phyloP scores from a whole-genome alignment of 2,888 invertebrate genomes.

The Diarsia dahlii region DNA sequence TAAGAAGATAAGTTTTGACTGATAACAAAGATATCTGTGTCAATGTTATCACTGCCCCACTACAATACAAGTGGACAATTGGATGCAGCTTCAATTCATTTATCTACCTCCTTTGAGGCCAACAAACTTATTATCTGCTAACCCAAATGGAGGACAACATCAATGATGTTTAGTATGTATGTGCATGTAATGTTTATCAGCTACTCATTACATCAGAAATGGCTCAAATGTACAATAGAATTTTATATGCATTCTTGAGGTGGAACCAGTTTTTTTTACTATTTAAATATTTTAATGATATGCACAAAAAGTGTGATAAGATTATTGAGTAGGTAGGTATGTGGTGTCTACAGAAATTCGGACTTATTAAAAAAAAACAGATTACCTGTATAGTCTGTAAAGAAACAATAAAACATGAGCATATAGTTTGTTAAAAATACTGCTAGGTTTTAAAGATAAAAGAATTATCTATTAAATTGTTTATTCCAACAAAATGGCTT shows the following conservation, averaged over 20 bases:
- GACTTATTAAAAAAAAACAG: background rate
- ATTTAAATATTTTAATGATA: constrained; percentile 1
- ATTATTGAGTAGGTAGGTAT: constrained; percentile 12
- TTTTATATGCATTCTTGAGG: background rate
- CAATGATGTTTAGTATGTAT: constrained; percentile 16
- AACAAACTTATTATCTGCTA: constrained; percentile 63
- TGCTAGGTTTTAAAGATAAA: background rate
- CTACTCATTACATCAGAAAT: constrained; percentile 6
- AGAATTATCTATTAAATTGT: background rate
- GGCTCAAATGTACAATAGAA: background rate
- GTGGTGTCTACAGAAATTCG: background rate
- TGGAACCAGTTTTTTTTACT: background rate
- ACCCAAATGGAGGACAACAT: constrained; percentile 46
- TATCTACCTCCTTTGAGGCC: constrained; percentile 48
- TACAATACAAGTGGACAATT: constrained; percentile 19
- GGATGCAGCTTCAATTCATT: constrained; percentile 28
- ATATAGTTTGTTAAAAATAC: background rate
- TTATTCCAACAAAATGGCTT: background rate
- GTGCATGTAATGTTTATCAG: constrained; percentile 22
- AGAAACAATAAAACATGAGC: background rate
- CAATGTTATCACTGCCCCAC: constrained; percentile 27
- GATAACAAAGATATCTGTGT: constrained; percentile 32
- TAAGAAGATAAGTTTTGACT: constrained; percentile 17
- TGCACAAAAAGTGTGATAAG: constrained; percentile 11
- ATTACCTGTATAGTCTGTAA: background rate